A percentile compares a stretch with the other conserved stretches of the same genome.
phyloP scores from a whole-genome alignment of 23 tunicate species.

The Corella eumyota region DNA sequence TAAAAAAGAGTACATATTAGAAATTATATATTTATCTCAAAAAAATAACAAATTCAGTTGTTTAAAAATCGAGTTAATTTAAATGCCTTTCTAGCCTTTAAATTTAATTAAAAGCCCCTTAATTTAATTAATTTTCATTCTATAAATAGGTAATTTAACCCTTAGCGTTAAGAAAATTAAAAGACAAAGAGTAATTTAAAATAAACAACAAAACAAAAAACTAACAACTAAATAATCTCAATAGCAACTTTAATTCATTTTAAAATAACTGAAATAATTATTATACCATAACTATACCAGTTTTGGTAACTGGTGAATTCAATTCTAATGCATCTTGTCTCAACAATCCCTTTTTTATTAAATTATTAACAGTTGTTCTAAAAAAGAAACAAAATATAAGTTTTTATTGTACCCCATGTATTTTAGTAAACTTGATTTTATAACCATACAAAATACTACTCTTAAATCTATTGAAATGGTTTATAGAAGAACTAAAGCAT shows the following conservation, averaged over 20 bases:
- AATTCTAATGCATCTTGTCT: not conserved
- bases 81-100: not conserved
- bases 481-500: no score
- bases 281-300: slow-evolving; percentile 1
- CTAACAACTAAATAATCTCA: not conserved
- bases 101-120: no score
- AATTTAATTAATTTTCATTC: not conserved
- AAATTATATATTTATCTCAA: not conserved
- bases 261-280: not conserved
- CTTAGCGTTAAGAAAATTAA: not conserved
- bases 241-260: not conserved
- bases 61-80: not conserved
- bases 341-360: slow-evolving; percentile 11
- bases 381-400: not conserved
- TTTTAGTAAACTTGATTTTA: no score
- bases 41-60: not conserved
- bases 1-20: not conserved
- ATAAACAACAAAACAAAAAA: no score
- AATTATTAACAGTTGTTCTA: slow-evolving; percentile 3
- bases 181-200: no score
- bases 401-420: no score
- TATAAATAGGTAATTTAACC: not conserved
- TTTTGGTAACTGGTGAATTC: not conserved
- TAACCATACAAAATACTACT: no score
- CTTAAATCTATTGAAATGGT: no score